Base-by-base conservation (phyloP, 2,797 vertebrate species). In the Anguilla anguilla region DNA sequence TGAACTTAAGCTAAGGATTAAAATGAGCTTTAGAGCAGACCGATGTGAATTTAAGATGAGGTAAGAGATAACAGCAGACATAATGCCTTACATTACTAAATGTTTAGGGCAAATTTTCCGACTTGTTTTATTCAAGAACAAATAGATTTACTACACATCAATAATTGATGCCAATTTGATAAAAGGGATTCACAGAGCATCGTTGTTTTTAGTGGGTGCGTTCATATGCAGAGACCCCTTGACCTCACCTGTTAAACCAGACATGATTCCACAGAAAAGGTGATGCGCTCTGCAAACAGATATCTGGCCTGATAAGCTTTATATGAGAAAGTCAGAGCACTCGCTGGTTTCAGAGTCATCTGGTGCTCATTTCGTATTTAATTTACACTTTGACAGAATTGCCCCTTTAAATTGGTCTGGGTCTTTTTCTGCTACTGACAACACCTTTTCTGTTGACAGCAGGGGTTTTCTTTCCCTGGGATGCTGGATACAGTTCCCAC, bases 401-500 rank as follows among this genome's bases (percentile, higher is more conserved):
- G 11, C 31, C 53, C 6, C 31, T 81, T 35, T 81, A 84, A 84
- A 31, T 59, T 55, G 25, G 35, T 59, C 64, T 10, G 9, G 59
- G n/a, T 22, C 59, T 69, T 53, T 69, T 74, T 74, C 43, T 86
- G 31, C 22, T 74, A 51, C 22, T 31, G 64, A 6, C 35, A 43
- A 31, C 31, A 64, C 55, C 84, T 61, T 39, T 85, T 59, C 57
- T 61, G 59, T 39, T 61, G 11, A 61, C 25, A 81, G 46, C 6
- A 19, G 69, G 2, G 35, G 25, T 74, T 53, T 86, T 28, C n/a
- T 31, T 74, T 74, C 31, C 84, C 64, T n/a, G 10, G 19, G 43
- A 46, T 86, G 15, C 28, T 64, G 43, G 57, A 69, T 57, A 84
- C 3, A 82, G 81, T 72, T 83, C 82, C 61, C 61, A 39, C 19